A percentile compares a stretch with the other conserved stretches of the same genome.
phyloP scores from a whole-genome alignment of 1,140 invertebrate species.

The Paraescarpia echinospica region DNA sequence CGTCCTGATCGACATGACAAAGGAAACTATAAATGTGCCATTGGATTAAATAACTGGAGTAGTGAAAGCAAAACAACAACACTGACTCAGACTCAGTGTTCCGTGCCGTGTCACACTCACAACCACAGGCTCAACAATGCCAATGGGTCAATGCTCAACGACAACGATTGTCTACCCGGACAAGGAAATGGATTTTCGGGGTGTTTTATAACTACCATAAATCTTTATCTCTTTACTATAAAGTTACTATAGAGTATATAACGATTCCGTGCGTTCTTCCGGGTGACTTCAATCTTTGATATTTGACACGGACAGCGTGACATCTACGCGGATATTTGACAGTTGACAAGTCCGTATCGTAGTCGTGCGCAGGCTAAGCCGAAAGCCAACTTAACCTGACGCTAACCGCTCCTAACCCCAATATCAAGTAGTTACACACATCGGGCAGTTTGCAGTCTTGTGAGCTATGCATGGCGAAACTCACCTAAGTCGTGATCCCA shows the following conservation, averaged over 20 bases:
- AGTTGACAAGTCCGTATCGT: not conserved
- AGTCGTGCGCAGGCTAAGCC: no score
- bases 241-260: not conserved
- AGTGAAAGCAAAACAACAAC: no score
- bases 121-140: not conserved
- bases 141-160: not conserved
- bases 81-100: no score
- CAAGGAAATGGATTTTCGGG: not conserved
- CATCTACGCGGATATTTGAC: not conserved
- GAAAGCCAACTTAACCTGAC: not conserved
- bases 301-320: not conserved
- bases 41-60: no score
- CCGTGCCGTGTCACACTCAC: no score
- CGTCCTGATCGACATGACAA: no score
- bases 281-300: not conserved
- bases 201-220: not conserved
- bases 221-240: not conserved
- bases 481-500: not conserved
- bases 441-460: not conserved
- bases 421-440: not conserved
- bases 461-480: not conserved
- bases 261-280: not conserved
- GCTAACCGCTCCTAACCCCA: not conserved
- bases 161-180: not conserved
- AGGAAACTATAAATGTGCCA: no score